phyloP scores from a whole-genome alignment of 2,888 invertebrate species.

The Diarsia dahlii region DNA sequence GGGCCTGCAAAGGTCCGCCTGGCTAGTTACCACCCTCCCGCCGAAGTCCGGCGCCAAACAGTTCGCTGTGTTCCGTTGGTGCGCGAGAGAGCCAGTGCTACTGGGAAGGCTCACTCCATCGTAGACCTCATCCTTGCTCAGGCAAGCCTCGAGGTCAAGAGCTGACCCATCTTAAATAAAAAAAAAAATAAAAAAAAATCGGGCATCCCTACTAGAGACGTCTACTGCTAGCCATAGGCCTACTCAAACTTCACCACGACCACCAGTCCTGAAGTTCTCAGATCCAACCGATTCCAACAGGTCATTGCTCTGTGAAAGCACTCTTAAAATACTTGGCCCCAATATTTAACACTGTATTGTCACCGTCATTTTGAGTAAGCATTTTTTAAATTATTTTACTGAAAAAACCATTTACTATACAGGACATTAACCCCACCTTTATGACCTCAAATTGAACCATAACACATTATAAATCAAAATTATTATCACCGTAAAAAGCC shows the following conservation, averaged over 20 bases:
- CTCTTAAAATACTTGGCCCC: not conserved
- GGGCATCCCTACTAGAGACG: no score
- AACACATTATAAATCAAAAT: constrained; percentile 39
- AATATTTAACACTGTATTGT: not conserved
- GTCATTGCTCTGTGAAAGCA: not conserved
- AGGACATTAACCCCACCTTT: constrained; percentile 12
- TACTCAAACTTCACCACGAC: not conserved
- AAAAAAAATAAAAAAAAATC: no score
- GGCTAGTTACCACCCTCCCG: no score
- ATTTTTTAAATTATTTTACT: constrained; percentile 8
- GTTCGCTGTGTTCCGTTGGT: no score
- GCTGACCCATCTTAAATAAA: no score
- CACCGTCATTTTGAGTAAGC: not conserved
- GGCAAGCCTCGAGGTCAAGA: no score
- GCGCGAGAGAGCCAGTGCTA: no score
- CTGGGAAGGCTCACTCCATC: no score
- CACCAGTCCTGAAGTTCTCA: not conserved
- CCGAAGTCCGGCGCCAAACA: no score
- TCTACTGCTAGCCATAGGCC: not conserved
- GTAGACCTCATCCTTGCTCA: no score
- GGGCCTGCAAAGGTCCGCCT: no score
- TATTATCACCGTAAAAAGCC: constrained; percentile 30
- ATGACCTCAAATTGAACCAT: constrained; percentile 10
- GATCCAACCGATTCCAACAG: not conserved
- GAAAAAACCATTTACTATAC: constrained; percentile 15